A percentile compares a stretch with the other conserved stretches of the same genome.
phyloP scores from a whole-genome alignment of 2,113 vertebrate species.

The Lethenteron camtschaticum region DNA sequence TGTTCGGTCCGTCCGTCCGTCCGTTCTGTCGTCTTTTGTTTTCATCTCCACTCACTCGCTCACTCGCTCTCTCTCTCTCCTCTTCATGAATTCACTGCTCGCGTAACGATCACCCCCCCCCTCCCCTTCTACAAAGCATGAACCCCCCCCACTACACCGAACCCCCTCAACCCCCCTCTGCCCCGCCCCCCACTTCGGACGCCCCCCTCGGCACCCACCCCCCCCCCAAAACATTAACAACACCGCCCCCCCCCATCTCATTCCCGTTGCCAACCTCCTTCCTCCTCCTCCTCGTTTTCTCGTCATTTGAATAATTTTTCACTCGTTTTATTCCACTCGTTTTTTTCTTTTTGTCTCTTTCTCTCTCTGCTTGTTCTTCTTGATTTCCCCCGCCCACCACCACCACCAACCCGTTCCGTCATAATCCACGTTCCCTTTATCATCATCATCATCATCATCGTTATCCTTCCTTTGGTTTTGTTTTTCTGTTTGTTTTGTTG shows the following conservation, averaged over 20 bases:
- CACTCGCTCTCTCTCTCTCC: conserved; percentile 12
- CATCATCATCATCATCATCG: too few relatives aligned
- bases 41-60: too few relatives aligned
- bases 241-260: conserved; percentile 12
- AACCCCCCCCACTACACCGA: neutral
- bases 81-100: conserved; percentile 15
- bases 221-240: conserved; percentile 14
- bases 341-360: conserved; percentile 17
- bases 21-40: too few relatives aligned
- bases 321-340: conserved; percentile 13
- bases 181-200: neutral
- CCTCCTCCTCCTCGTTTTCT: conserved; percentile 13
- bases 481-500: too few relatives aligned
- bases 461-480: too few relatives aligned
- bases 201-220: conserved; percentile 13
- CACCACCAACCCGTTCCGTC: conserved; percentile 16
- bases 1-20: too few relatives aligned
- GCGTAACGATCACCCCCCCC: conserved; percentile 18
- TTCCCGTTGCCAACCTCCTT: conserved; percentile 7
- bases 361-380: conserved; percentile 19
- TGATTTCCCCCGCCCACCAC: conserved; percentile 21
- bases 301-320: conserved; percentile 25
- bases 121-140: conserved; percentile 12
- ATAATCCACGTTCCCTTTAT: too few relatives aligned
- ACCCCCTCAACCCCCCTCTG: neutral